Evolutionary conservation across 2,113 vertebrate species (phyloP).

Genomic region (Orcinus orca): DNA sequence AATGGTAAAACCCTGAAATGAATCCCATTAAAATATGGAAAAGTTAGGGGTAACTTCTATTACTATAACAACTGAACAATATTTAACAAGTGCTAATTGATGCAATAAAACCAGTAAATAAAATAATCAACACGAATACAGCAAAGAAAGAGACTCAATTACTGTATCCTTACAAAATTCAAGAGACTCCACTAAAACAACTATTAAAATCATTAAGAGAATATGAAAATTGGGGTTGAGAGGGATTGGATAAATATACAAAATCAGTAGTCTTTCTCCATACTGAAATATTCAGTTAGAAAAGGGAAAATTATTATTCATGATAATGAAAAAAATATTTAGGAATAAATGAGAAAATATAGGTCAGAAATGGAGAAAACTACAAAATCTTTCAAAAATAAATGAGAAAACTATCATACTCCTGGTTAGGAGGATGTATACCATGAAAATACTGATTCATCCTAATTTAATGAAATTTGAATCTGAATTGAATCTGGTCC

Average conservation of each 20-base stretch:
- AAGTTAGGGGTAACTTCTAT: background rate
- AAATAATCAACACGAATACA: background rate
- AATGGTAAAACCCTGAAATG: background rate
- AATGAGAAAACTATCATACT: background rate
- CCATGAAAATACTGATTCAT: background rate
- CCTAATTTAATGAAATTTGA: background rate
- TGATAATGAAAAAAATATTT: background rate
- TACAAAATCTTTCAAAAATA: constrained; percentile 7
- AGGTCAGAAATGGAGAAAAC: background rate
- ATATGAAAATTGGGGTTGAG: background rate
- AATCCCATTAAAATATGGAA: background rate
- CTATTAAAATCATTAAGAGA: background rate
- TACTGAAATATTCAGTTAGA: background rate
- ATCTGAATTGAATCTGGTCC: background rate
- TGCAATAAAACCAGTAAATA: background rate
- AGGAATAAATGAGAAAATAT: background rate
- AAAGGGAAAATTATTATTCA: background rate
- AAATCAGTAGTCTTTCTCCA: background rate
- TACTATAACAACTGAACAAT: background rate
- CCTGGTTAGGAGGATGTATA: background rate
- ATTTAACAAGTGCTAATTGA: background rate
- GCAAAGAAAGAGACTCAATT: background rate
- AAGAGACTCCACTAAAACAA: background rate
- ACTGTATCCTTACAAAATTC: background rate
- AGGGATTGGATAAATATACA: background rate